phyloP scores from a whole-genome alignment of 1,140 invertebrate genomes.

The Aradophagus sp. region DNA sequence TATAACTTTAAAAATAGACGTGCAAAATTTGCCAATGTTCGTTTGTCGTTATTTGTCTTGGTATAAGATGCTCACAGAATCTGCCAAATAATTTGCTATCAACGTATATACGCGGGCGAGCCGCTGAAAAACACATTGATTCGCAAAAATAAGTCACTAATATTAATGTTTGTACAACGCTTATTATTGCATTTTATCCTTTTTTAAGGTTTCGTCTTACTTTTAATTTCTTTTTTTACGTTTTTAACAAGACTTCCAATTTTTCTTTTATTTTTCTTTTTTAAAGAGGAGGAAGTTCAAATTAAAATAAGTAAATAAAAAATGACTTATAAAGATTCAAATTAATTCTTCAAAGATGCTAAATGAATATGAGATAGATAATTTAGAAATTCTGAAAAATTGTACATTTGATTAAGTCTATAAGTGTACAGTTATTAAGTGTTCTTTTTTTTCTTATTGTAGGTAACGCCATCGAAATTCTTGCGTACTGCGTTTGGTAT shows the following conservation, averaged over 20 bases:
- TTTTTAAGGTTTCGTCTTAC: too few relatives aligned
- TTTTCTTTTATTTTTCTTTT: too few relatives aligned
- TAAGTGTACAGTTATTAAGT: neutral
- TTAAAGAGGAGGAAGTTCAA: too few relatives aligned
- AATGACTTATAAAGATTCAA: too few relatives aligned
- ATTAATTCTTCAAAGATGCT: too few relatives aligned
- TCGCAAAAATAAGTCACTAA: conserved; percentile 15
- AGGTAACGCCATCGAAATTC: conserved; percentile 87
- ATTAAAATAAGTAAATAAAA: too few relatives aligned
- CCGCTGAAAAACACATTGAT: conserved; percentile 14
- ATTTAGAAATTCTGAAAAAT: too few relatives aligned
- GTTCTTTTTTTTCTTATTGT: neutral
- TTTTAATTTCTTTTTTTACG: too few relatives aligned
- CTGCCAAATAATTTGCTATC: conserved; percentile 40
- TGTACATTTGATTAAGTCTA: conserved; percentile 2
- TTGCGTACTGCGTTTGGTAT: conserved; percentile 93
- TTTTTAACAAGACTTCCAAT: too few relatives aligned
- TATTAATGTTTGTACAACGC: too few relatives aligned
- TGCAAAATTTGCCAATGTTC: conserved; percentile 51
- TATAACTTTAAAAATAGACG: conserved; percentile 50
- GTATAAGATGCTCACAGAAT: conserved; percentile 19
- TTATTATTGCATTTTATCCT: too few relatives aligned
- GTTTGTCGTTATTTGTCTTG: conserved; percentile 40
- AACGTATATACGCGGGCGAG: conserved; percentile 6
- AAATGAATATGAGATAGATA: too few relatives aligned